Conservation (phyloP, 2,797 vertebrate species). For the Ambastaia sidthimunki region DNA sequence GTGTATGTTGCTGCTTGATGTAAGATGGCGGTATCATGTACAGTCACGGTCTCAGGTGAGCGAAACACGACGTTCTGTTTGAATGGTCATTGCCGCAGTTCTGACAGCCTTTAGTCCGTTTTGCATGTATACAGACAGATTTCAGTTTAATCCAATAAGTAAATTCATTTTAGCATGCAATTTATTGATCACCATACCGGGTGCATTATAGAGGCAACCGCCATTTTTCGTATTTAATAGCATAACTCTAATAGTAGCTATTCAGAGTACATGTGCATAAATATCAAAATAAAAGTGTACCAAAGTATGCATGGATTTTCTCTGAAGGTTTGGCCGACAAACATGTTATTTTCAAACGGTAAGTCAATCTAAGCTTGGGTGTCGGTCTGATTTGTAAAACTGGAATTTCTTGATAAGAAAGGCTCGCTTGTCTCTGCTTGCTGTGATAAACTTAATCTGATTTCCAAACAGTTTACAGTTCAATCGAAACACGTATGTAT, state of each 20-base stretch:
- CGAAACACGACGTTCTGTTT: constrained; percentile 2
- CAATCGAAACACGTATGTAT: not conserved
- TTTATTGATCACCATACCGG: constrained; percentile 8
- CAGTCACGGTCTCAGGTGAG: constrained; percentile 58
- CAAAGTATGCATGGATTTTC: not conserved
- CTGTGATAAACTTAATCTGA: constrained; percentile 21
- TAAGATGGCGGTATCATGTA: constrained; percentile 55
- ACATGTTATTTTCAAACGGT: not conserved
- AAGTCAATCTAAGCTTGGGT: constrained; percentile 4
- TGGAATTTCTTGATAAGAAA: not conserved
- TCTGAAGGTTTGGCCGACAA: not conserved
- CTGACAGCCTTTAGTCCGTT: no score
- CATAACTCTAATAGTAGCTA: constrained; percentile 21
- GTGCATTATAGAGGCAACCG: constrained; percentile 51
- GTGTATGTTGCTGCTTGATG: constrained; percentile 1
- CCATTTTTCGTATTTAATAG: constrained; percentile 62
- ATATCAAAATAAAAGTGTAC: not conserved
- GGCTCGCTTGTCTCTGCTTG: not conserved
- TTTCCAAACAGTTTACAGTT: not conserved
- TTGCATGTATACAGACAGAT: not conserved
- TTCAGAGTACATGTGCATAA: no score
- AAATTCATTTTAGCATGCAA: not conserved
- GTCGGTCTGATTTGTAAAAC: constrained; percentile 3
- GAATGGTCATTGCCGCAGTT: not conserved
- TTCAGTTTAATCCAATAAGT: not conserved